Evolutionary conservation across 1,140 invertebrate species (phyloP).

Genomic region (Trachymyrmex septentrionalis): DNA sequence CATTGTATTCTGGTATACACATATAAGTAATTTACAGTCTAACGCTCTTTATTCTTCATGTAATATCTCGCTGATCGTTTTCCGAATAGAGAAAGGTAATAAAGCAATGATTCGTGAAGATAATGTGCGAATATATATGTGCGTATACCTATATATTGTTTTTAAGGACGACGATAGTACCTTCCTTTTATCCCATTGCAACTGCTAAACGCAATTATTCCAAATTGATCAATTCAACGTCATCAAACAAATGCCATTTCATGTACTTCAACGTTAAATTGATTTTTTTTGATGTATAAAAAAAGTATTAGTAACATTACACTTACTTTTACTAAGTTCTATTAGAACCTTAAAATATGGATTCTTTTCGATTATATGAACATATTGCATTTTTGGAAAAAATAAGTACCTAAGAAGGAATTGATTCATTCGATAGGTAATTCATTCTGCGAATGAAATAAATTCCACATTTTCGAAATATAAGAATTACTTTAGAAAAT

Average conservation of each 20-base stretch:
- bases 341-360: background rate
- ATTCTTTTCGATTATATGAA: background rate
- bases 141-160: slow-evolving; percentile 11
- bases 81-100: slow-evolving; percentile 42
- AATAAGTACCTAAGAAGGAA: background rate
- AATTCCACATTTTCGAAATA: slow-evolving; percentile 2
- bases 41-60: slow-evolving; percentile 13
- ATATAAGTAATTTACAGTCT: slow-evolving; percentile 62
- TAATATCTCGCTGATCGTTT: slow-evolving; percentile 28
- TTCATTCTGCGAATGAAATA: background rate
- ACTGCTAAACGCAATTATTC: slow-evolving; percentile 10
- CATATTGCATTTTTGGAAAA: background rate
- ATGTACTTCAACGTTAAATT: slow-evolving; percentile 15
- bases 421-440: background rate
- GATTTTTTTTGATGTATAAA: background rate
- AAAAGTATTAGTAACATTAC: slow-evolving; percentile 9
- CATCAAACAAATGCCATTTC: background rate
- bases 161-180: slow-evolving; percentile 10
- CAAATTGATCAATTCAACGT: slow-evolving; percentile 30
- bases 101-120: slow-evolving; percentile 42
- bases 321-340: background rate
- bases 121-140: background rate
- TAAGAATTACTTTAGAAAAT: background rate
- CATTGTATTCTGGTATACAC: slow-evolving; percentile 73
- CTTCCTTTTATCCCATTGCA: background rate